A percentile compares a stretch with the other conserved stretches of the same genome.
phyloP scores from a whole-genome alignment of 1,140 invertebrate genomes.

The Ceratina calcarata region DNA sequence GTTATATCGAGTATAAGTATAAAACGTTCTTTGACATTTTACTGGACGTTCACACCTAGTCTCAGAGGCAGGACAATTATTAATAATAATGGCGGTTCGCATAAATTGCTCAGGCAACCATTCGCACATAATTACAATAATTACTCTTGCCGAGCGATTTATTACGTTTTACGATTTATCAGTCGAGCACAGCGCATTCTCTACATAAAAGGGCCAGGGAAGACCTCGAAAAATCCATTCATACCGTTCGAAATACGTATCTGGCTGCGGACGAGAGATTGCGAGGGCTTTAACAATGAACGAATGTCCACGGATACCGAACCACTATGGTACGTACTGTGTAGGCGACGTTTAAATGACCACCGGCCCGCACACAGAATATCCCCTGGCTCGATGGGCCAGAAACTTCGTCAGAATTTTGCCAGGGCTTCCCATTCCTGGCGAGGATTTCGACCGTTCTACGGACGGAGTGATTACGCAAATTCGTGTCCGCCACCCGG shows the following conservation, averaged over 20 bases:
- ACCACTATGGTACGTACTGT: too few relatives aligned
- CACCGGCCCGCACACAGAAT: conserved; percentile 16
- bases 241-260: conserved; percentile 30
- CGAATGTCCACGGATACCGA: conserved; percentile 9
- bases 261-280: conserved; percentile 42
- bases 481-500: neutral
- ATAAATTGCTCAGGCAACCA: too few relatives aligned
- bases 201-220: conserved; percentile 26
- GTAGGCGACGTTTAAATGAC: conserved; percentile 36
- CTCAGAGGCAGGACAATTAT: too few relatives aligned
- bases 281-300: conserved; percentile 46
- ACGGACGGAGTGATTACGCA: neutral
- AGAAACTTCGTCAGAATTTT: conserved; percentile 45
- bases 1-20: too few relatives aligned
- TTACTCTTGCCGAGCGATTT: neutral
- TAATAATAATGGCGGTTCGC: too few relatives aligned
- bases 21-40: too few relatives aligned
- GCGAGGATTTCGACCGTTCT: neutral
- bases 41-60: too few relatives aligned
- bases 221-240: conserved; percentile 56
- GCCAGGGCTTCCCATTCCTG: conserved; percentile 19
- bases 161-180: conserved; percentile 21
- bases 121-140: too few relatives aligned
- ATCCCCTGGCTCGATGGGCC: conserved; percentile 24
- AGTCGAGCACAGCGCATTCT: conserved; percentile 10